Conservation (phyloP, 1,140 invertebrate genomes). For the Zophobas atratus region DNA sequence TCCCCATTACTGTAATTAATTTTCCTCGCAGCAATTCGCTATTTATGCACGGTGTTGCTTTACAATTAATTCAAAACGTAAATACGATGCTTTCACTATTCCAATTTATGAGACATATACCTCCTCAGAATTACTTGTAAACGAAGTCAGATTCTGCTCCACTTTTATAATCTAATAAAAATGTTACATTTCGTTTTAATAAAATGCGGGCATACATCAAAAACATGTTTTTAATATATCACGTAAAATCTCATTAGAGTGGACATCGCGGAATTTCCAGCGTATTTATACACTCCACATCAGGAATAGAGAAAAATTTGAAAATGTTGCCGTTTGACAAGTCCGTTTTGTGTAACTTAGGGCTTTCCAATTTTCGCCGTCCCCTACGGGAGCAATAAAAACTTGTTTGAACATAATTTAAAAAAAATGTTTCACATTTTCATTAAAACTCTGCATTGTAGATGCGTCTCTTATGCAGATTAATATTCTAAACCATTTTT, state of each 20-base stretch:
- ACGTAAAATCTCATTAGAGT: not conserved
- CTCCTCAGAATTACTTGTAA: conserved; percentile 4
- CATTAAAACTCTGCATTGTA: conserved; percentile 12
- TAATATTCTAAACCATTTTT: conserved; percentile 22
- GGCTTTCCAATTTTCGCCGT: not conserved
- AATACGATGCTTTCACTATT: conserved; percentile 7
- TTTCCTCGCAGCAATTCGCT: conserved; percentile 25
- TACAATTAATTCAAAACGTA: conserved; percentile 35
- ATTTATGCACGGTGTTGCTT: conserved; percentile 22
- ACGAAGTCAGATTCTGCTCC: not conserved
- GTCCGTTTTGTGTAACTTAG: too few species aligned
- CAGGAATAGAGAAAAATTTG: too few species aligned
- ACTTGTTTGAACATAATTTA: conserved; percentile 1
- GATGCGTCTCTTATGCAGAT: conserved; percentile 20
- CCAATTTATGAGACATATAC: not conserved
- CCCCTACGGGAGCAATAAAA: conserved; percentile 1
- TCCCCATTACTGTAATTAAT: conserved; percentile 29
- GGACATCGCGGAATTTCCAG: too few species aligned
- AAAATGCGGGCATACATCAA: not conserved
- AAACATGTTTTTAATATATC: not conserved
- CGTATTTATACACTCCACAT: too few species aligned
- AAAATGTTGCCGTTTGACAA: too few species aligned
- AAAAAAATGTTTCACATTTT: conserved; percentile 15
- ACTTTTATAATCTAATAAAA: not conserved
- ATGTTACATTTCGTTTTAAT: not conserved